Conservation (phyloP, 2,888 invertebrate genomes). For the Boloria euphrosyne region DNA sequence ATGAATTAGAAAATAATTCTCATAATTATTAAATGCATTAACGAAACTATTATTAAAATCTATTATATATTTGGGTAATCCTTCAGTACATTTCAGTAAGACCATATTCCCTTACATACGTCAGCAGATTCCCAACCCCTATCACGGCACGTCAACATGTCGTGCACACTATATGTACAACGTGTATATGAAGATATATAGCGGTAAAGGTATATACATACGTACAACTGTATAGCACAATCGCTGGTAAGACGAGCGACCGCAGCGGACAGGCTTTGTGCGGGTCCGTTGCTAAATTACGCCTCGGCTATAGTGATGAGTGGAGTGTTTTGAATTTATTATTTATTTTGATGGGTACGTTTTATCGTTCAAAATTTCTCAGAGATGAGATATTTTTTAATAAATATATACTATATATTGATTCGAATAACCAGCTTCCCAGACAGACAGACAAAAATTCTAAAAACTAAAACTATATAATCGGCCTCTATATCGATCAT, state of each 20-base stretch:
- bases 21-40: not conserved
- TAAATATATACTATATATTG: no score
- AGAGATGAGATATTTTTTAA: no score
- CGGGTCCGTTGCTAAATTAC: constrained; percentile 66
- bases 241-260: constrained; percentile 75
- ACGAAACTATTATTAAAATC: not conserved
- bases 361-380: no score
- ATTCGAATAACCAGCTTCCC: no score
- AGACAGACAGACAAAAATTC: no score
- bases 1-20: no score
- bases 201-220: constrained; percentile 34
- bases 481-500: no score
- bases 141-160: constrained; percentile 42
- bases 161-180: constrained; percentile 31
- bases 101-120: constrained; percentile 6
- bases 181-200: constrained; percentile 29
- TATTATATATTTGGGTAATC: not conserved
- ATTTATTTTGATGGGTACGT: not conserved
- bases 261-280: constrained; percentile 79
- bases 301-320: constrained; percentile 37
- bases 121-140: constrained; percentile 32
- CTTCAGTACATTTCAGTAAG: not conserved
- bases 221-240: constrained; percentile 52
- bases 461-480: no score
- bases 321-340: constrained; percentile 43